These are phyloP conservation scores for Palythoa grandiflora DNA, from an alignment of 92 coral and sea anemone species.

Conservation along the genomic window DNA sequence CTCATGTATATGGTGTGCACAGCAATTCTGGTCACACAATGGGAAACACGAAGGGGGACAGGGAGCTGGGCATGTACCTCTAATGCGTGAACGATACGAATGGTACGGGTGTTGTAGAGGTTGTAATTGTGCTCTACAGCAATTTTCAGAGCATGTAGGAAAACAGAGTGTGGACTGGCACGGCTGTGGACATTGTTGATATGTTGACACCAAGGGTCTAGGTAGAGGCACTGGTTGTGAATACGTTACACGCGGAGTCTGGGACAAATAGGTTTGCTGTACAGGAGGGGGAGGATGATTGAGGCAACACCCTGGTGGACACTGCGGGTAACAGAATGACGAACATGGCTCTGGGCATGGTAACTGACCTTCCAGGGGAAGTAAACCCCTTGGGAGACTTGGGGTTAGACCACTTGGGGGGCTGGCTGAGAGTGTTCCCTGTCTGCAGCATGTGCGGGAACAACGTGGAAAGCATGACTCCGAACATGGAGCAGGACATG, in stretches of 20 bases:
- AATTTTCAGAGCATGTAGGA: slow-evolving; percentile 26
- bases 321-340: slow-evolving; percentile 34
- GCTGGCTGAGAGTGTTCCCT: neutral
- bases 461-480: slow-evolving; percentile 6
- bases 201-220: neutral
- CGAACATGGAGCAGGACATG: slow-evolving; percentile 12
- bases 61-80: slow-evolving; percentile 16
- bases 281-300: neutral
- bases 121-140: slow-evolving; percentile 18
- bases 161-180: slow-evolving; percentile 7
- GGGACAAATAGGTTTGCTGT: neutral
- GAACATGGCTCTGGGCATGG: slow-evolving; percentile 27
- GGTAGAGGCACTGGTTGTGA: neutral
- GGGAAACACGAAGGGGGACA: slow-evolving; percentile 34
- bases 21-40: slow-evolving; percentile 34
- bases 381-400: slow-evolving; percentile 5
- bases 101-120: neutral
- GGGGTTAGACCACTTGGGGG: slow-evolving; percentile 6
- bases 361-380: neutral
- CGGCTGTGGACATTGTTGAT: slow-evolving; percentile 22
- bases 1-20: slow-evolving; percentile 44
- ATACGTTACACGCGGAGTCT: neutral
- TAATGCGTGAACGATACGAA: neutral
- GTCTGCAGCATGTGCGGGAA: neutral
- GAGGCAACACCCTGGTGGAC: slow-evolving; percentile 24